Evolutionary conservation across 2,888 invertebrate species (phyloP), one percentile per base, ranked within the genome.

Genomic region (Idaea straminata): DNA sequence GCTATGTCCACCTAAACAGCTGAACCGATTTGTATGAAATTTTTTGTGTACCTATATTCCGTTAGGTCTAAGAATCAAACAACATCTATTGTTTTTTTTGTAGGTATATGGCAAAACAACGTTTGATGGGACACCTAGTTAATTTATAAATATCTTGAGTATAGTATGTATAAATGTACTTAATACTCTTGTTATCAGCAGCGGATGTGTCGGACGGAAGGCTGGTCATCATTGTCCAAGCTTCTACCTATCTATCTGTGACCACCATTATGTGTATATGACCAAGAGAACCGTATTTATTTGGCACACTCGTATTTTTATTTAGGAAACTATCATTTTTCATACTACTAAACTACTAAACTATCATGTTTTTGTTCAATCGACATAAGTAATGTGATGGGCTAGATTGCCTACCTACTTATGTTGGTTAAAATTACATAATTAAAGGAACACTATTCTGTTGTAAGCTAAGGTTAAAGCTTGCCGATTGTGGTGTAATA

Each of bases 171-270:
- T 47, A 47, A 47, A 47, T 47, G 13, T 47, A 47, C 47, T 47
- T 47, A 47, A 47, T 10, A 10, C 58, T 15, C 47, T 35, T 35
- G 66, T 88, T 90, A 89, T 91, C 89, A 78, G 69, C 72, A 77
- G 71, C 89, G 91, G 91, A 91, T 90, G 91, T 82, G 81, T 74
- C 76, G 84, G 82, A 80, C 90, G 89, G 88, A 88, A 86, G 89
- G 82, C 83, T 79, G 81, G 70, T 3, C 58, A 58, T 16, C 13
- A 59, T 16, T 25, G 59, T 47, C 47, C 47, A 47, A 47, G 47
- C 47, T 47, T 47, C 36, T 47, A 47, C 47, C 7, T 47, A 47
- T 47, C 47, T 47, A 47, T 47, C 47, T 47, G 47, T 47, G 47
- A 47, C 47, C 47, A 47, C 47, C 47, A 47, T 47, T 13, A 47